Percentiles rank a stretch among this genome's conserved stretches.
Conservation (phyloP, 2,113 vertebrate genomes). For the Antigone vipio region DNA sequence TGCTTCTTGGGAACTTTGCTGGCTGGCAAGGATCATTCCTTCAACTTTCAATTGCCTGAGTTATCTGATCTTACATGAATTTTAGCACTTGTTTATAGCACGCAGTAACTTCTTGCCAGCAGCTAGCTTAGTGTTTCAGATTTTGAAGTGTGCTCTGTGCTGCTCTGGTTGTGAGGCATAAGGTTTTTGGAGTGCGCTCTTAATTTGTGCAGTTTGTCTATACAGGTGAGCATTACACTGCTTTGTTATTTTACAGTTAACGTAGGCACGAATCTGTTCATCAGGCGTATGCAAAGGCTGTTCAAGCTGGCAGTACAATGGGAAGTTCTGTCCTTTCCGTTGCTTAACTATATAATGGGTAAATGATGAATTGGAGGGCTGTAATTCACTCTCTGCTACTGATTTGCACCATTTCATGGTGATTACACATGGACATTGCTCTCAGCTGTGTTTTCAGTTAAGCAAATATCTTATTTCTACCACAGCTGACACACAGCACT, state of each 20-base stretch:
- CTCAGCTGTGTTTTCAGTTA: conserved; percentile 63
- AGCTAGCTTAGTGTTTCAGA: not conserved
- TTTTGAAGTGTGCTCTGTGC: not conserved
- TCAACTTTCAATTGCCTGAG: not conserved
- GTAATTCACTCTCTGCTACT: conserved; percentile 33
- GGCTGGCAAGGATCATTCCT: not conserved
- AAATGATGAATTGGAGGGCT: conserved; percentile 24
- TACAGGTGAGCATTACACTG: conserved; percentile 10
- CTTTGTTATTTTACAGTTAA: not conserved
- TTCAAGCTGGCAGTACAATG: not conserved
- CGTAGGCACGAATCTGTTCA: not conserved
- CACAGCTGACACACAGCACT: conserved; percentile 46
- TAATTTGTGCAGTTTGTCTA: not conserved
- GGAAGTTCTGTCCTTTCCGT: not conserved
- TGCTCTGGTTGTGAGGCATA: not conserved
- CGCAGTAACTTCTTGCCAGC: conserved; percentile 20
- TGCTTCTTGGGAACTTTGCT: conserved; percentile 4
- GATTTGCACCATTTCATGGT: conserved; percentile 7
- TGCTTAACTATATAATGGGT: not conserved
- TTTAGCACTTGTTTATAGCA: conserved; percentile 57
- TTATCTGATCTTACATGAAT: conserved; percentile 58
- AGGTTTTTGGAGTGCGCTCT: not conserved
- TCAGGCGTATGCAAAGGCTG: not conserved
- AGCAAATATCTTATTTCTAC: conserved; percentile 46
- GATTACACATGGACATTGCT: conserved; percentile 7